Base-by-base conservation (phyloP, 2,888 invertebrate genomes). In the Dendrolimus houi region DNA sequence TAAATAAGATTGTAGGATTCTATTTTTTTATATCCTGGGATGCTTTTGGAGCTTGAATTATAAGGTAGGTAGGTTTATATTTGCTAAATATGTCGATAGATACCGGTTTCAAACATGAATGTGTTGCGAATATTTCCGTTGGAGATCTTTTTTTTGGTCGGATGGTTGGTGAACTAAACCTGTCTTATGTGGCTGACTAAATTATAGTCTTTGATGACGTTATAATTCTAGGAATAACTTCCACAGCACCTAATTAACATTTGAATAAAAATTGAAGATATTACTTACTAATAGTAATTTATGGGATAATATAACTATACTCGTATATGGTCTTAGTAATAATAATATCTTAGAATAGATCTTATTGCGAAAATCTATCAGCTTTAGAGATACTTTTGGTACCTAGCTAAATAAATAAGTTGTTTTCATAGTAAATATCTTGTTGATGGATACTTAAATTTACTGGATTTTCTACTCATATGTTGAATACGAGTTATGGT, bases 81-180 rank as follows among this genome's bases (percentile, higher is more conserved):
- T 12, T 47, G 47, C 53, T 52, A 55, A 77, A 72, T 70, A 67
- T 67, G 70, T 64, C 29, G 29, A 29, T 29, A 29, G 29, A 72
- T 85, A 83, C 86, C 85, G 84, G 86, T 87, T 87, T 81, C 70
- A 66, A 65, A 69, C 71, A 69, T 71, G 70, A 69, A 68, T 70
- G 70, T 74, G 72, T 77, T 75, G 70, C 69, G 75, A 76, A 81
- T 82, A 82, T 82, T 83, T 85, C 83, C 78, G 79, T 81, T 82
- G 78, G 68, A 71, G 71, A 72, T 75, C 69, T 61, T 75, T 74
- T 73, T 67, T 73, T 78, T 75, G 68, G 68, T 69, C 71, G 29
- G 29, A 29, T 74, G 66, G 70, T 73, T 75, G 69, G 72, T 72
- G 71, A 69, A 72, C 74, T 71, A 80, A 86, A 87, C 85, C 85